Evolutionary conservation across 2,797 vertebrate genomes (phyloP).

Genomic region (Manis javanica): DNA sequence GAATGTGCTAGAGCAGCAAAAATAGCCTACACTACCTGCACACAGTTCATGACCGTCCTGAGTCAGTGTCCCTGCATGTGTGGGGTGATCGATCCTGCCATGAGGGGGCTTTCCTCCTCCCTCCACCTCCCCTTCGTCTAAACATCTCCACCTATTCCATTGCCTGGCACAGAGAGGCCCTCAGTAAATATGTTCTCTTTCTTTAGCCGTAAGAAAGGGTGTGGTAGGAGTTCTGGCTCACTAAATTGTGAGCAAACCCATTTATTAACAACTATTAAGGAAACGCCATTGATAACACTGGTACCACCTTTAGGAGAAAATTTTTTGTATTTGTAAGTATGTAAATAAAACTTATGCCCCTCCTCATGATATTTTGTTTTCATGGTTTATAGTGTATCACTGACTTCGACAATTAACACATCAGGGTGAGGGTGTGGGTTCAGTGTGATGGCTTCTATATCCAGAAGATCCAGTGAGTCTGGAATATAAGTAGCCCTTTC

Average conservation of each 20-base stretch:
- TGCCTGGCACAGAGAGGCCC: neutral
- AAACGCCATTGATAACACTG: neutral
- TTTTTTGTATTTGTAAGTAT: neutral
- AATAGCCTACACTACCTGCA: neutral
- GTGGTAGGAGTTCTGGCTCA: neutral
- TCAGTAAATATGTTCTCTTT: neutral
- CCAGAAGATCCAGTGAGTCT: neutral
- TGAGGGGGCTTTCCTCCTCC: neutral
- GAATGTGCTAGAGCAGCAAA: neutral
- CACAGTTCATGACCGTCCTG: no score
- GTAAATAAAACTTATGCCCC: neutral
- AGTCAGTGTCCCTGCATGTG: accelerated
- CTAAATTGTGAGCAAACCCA: neutral
- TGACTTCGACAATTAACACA: neutral
- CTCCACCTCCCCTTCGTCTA: neutral
- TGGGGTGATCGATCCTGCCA: no score
- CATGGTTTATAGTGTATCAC: neutral
- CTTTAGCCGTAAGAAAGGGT: neutral
- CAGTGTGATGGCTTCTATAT: neutral
- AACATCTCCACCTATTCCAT: neutral
- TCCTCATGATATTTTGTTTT: neutral
- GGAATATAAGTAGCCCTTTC: neutral
- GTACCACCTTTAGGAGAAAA: neutral
- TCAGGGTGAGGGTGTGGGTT: neutral
- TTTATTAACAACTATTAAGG: neutral